phyloP scores from a whole-genome alignment of 2,888 invertebrate genomes.

The Lissocephala sabroskyi region DNA sequence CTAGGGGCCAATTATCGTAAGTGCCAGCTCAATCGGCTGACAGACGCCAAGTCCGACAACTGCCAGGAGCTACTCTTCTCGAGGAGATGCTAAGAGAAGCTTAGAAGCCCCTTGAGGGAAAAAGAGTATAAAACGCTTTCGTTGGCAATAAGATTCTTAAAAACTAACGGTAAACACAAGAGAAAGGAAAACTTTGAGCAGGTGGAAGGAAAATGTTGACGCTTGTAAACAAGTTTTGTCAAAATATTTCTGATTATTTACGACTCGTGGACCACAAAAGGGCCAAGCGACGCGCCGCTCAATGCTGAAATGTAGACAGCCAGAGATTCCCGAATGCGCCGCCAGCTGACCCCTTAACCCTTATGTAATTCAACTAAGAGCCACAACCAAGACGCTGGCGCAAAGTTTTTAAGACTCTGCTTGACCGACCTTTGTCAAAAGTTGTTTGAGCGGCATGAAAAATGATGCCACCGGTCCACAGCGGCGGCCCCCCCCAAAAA shows the following conservation, averaged over 20 bases:
- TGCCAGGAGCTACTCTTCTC: no score
- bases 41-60: no score
- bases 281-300: slow-evolving; percentile 29
- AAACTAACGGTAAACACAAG: no score
- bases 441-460: slow-evolving; percentile 65
- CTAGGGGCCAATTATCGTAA: slow-evolving; percentile 55
- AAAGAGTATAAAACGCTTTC: background rate
- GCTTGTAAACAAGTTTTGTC: slow-evolving; percentile 47
- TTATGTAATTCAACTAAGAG: slow-evolving; percentile 61
- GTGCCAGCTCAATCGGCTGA: slow-evolving; percentile 50
- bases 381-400: slow-evolving; percentile 66
- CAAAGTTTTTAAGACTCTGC: slow-evolving; percentile 66
- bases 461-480: slow-evolving; percentile 54
- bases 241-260: slow-evolving; percentile 66
- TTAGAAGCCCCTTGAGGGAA: no score
- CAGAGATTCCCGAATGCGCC: slow-evolving; percentile 51
- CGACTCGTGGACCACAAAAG: slow-evolving; percentile 54
- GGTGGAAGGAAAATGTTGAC: slow-evolving; percentile 38
- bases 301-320: slow-evolving; percentile 6
- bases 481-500: slow-evolving; percentile 42
- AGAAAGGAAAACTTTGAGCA: slow-evolving; percentile 10
- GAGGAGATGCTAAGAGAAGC: no score
- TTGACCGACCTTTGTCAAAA: slow-evolving; percentile 66
- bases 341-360: slow-evolving; percentile 50
- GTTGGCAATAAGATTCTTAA: background rate